phyloP scores from a whole-genome alignment of 2,797 vertebrate species.

The Odontamblyopus rebecca region DNA sequence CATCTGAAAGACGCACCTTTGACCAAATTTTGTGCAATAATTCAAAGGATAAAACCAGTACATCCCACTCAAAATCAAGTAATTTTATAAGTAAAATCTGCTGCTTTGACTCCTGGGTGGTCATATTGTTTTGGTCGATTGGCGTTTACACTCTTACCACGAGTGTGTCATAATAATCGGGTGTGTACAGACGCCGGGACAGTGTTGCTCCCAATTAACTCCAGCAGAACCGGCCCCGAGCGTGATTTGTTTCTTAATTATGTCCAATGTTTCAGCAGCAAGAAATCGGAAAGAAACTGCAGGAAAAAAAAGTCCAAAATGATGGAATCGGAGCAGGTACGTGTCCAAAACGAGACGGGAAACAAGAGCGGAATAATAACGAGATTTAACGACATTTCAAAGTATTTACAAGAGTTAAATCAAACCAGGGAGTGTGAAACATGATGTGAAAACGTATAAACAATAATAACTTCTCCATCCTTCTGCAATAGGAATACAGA shows the following conservation, averaged over 20 bases:
- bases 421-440: not conserved
- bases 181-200: constrained; percentile 32
- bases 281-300: constrained; percentile 22
- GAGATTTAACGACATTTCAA: not conserved
- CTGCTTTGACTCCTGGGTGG: not conserved
- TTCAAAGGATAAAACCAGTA: no score
- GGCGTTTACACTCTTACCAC: constrained; percentile 7
- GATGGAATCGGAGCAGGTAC: constrained; percentile 2
- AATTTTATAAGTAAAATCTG: not conserved
- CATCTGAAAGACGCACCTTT: no score
- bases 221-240: constrained; percentile 19
- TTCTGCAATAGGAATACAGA: not conserved
- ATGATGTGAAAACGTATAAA: not conserved
- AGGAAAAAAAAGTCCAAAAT: constrained; percentile 15
- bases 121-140: not conserved
- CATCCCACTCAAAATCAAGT: no score
- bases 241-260: constrained; percentile 46
- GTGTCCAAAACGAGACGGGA: not conserved
- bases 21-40: no score
- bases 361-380: not conserved
- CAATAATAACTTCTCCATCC: no score
- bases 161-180: constrained; percentile 15
- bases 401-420: not conserved
- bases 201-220: constrained; percentile 56
- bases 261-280: constrained; percentile 40